Evolutionary conservation across 2,888 invertebrate species (phyloP).

Genomic region (Temnothorax unifasciatus): DNA sequence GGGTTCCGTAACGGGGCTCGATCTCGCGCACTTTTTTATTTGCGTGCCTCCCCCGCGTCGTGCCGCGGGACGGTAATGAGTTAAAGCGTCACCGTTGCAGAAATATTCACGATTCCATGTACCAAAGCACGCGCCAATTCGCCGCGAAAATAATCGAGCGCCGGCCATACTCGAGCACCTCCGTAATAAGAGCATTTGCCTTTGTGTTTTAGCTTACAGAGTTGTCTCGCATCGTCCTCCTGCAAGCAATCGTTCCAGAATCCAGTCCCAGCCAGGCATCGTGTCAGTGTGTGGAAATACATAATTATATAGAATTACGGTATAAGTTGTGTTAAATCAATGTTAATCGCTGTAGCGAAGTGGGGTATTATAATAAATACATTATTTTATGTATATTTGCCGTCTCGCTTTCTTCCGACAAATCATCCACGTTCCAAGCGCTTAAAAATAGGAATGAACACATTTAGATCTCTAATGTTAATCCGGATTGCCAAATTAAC

Average conservation of each 20-base stretch:
- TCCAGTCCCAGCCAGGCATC: slow-evolving; percentile 74
- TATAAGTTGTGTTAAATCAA: slow-evolving; percentile 80
- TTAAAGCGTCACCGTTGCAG: slow-evolving; percentile 6
- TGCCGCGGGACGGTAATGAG: slow-evolving; percentile 21
- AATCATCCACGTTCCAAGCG: background rate
- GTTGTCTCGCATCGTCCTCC: slow-evolving; percentile 74
- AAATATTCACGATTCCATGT: slow-evolving; percentile 24
- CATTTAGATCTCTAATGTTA: background rate
- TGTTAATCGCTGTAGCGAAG: slow-evolving; percentile 82
- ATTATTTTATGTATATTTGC: slow-evolving; percentile 81
- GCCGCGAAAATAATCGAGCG: background rate
- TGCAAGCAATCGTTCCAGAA: slow-evolving; percentile 73
- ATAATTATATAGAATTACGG: slow-evolving; percentile 78
- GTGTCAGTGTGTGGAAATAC: slow-evolving; percentile 77
- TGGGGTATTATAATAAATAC: slow-evolving; percentile 83
- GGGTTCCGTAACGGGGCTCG: slow-evolving; percentile 37
- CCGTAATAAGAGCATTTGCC: slow-evolving; percentile 60
- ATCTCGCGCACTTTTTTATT: slow-evolving; percentile 45
- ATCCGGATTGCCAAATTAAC: slow-evolving; percentile 1
- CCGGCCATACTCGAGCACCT: background rate
- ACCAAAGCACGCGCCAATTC: background rate
- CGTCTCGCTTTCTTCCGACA: background rate
- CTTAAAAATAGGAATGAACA: background rate
- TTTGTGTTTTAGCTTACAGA: slow-evolving; percentile 78
- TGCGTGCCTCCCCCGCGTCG: slow-evolving; percentile 8